Evolutionary conservation across 2,888 invertebrate genomes (phyloP), one percentile per base, ranked within the genome.

Genomic region (Itoplectis maculator): DNA sequence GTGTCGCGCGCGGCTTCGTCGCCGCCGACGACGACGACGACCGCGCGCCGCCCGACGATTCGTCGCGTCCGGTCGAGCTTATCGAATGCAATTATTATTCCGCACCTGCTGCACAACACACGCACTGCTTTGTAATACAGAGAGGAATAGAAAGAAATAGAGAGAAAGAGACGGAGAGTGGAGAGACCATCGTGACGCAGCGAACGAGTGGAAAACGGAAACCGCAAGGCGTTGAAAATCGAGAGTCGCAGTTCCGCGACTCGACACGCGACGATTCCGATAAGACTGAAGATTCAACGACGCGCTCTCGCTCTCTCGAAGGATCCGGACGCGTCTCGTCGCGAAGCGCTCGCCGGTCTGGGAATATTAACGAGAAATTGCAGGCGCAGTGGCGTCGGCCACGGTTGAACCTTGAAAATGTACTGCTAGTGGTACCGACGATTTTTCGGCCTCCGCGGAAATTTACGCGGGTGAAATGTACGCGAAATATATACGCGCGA

Each of bases 121-220:
- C 69, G 82, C 84, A 82, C 86, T 76, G 86, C 88, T 87, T 88
- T 75, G 72, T 68, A 76, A 11, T 11, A 6, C 54, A 47, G 37
- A 40, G 29, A 40, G 49, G 40, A 15, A 23, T 0, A 56, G 37
- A 63, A 20, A 42, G 49, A 49, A 56, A 45, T 23, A 1, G 23
- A 69, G 45, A 49, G 68, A 73, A 61, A 29, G n/a, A 40, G 20
- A 63, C 29, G 4, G 18, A 20, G 3, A 35, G 7, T 18, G 45
- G 20, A 18, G 42, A 65, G 11, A 40, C 9, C 15, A 42, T 49
- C 23, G 49, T 47, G 29, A 23, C 20, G 11, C 47, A 11, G 40
- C 35, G 29, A 75, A 18, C 51, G n/a, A 56, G 56, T 15, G 49
- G 18, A 45, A 45, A n/a, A 40, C 29, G 18, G 59, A 59, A 8